Conservation (phyloP, 2,888 invertebrate species). For the Dasypogon diadema region DNA sequence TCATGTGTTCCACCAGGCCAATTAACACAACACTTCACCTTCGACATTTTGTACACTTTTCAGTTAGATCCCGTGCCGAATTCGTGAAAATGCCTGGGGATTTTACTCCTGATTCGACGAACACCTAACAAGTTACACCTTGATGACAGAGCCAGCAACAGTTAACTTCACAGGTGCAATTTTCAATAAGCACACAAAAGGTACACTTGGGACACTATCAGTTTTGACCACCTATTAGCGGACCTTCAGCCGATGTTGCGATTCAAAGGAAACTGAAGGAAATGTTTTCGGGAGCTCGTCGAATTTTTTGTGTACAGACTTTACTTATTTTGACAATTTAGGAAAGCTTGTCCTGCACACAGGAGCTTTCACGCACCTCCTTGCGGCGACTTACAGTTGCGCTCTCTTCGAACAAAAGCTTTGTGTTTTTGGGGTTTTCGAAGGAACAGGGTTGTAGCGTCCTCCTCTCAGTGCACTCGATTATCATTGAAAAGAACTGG, state of each 20-base stretch:
- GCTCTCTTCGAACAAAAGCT: constrained; percentile 2
- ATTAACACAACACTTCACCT: background rate
- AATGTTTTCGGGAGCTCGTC: constrained; percentile 12
- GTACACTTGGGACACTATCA: too few species aligned
- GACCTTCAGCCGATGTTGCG: constrained; percentile 38
- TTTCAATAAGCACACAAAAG: background rate
- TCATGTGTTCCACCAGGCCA: background rate
- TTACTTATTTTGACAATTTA: constrained; percentile 42
- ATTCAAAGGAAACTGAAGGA: constrained; percentile 42
- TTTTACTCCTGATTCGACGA: too few species aligned
- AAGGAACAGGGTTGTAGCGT: too few species aligned
- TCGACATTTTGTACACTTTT: background rate
- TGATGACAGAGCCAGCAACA: too few species aligned
- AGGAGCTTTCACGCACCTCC: constrained; percentile 39
- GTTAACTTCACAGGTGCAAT: too few species aligned
- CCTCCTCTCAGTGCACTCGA: background rate
- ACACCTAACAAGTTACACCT: too few species aligned
- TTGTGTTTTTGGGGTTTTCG: background rate
- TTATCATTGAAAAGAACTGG: too few species aligned
- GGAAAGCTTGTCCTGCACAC: background rate
- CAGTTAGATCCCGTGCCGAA: background rate
- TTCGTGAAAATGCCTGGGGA: too few species aligned
- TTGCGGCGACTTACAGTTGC: background rate
- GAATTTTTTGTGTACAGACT: constrained; percentile 28
- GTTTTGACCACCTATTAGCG: background rate